Conservation (phyloP, 2,113 vertebrate species). For the Neoarius graeffei region DNA sequence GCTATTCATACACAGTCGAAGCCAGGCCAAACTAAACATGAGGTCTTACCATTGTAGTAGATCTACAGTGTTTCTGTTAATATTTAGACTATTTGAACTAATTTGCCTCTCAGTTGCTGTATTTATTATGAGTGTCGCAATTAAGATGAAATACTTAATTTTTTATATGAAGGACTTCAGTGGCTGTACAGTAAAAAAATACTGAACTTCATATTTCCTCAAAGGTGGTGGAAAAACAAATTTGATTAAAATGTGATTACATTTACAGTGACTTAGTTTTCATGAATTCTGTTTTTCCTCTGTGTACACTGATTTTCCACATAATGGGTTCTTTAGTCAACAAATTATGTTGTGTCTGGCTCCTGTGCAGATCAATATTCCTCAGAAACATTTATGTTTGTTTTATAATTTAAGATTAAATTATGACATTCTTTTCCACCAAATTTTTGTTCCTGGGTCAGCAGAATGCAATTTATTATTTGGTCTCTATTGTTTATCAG, state of each 20-base stretch:
- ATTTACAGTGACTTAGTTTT: slow-evolving; percentile 18
- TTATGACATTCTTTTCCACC: slow-evolving; percentile 44
- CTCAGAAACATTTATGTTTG: slow-evolving; percentile 67
- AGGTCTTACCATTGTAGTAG: slow-evolving; percentile 3
- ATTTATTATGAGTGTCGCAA: background rate
- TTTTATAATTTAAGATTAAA: slow-evolving; percentile 69
- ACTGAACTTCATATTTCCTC: slow-evolving; percentile 20
- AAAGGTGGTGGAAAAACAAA: slow-evolving; percentile 22
- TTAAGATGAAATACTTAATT: slow-evolving; percentile 16
- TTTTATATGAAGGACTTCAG: slow-evolving; percentile 30
- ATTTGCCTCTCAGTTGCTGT: background rate
- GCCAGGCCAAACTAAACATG: slow-evolving; percentile 19
- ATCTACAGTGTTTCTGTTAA: slow-evolving; percentile 19
- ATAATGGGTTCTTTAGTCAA: slow-evolving; percentile 53
- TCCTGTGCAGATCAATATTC: slow-evolving; percentile 60
- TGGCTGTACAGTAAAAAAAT: slow-evolving; percentile 16
- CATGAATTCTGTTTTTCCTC: background rate
- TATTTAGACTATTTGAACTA: background rate
- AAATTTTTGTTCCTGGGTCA: slow-evolving; percentile 6
- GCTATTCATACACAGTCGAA: slow-evolving; percentile 4
- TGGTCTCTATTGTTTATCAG: background rate
- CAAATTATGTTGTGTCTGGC: slow-evolving; percentile 56
- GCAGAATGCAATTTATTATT: background rate
- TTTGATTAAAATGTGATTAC: slow-evolving; percentile 1
- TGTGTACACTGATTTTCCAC: slow-evolving; percentile 16